phyloP scores from a whole-genome alignment of 2,797 vertebrate species.

The Carduelis carduelis region DNA sequence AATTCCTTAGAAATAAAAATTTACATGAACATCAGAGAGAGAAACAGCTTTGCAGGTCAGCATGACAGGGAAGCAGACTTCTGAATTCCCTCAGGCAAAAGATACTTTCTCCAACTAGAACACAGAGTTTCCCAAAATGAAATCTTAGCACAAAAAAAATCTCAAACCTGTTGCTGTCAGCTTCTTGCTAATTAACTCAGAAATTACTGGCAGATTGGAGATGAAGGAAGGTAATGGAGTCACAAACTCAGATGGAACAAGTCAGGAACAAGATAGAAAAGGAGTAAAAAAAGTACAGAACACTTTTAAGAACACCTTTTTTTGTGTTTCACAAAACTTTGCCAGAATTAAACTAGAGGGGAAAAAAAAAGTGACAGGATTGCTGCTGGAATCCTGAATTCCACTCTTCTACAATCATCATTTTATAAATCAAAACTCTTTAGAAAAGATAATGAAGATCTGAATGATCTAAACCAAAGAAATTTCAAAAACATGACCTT shows the following conservation, averaged over 20 bases:
- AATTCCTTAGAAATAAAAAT: conserved; percentile 2
- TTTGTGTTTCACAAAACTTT: background rate
- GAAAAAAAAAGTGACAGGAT: background rate
- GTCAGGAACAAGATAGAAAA: background rate
- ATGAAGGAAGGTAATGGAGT: background rate
- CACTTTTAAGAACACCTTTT: background rate
- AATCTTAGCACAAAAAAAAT: background rate
- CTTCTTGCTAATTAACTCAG: background rate
- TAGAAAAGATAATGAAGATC: background rate
- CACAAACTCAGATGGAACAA: background rate
- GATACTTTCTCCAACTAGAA: background rate
- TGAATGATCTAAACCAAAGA: background rate
- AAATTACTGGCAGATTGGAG: background rate
- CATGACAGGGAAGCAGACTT: background rate
- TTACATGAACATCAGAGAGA: conserved; percentile 16
- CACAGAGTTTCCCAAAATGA: background rate
- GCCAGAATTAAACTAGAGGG: background rate
- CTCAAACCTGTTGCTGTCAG: conserved; percentile 7
- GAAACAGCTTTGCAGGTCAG: conserved; percentile 50
- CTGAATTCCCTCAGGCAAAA: conserved; percentile 26
- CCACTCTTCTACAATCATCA: background rate
- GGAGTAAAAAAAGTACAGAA: background rate
- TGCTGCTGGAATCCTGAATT: background rate
- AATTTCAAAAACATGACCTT: background rate
- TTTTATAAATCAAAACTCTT: background rate